These are phyloP conservation scores for Cancer borealis DNA, from an alignment of 2,888 invertebrate species.

Conservation along the genomic window DNA sequence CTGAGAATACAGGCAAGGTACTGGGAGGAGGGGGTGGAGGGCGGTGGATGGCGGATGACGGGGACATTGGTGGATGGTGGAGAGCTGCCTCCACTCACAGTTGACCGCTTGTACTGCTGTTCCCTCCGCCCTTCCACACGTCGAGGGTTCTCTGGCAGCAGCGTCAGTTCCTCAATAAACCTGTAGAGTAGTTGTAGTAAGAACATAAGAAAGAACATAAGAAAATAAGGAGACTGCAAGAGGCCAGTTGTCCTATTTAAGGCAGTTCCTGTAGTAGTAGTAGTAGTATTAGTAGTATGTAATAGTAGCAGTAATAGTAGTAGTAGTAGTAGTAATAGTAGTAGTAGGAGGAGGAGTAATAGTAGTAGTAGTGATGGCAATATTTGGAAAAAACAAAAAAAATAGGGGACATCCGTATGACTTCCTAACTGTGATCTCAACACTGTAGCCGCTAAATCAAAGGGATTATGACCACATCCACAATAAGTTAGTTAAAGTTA, in stretches of 20 bases:
- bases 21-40: slow-evolving; percentile 46
- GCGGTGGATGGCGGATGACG: neutral
- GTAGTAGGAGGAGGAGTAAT: too few species aligned
- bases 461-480: too few species aligned
- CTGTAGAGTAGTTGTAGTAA: slow-evolving; percentile 21
- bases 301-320: neutral
- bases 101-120: slow-evolving; percentile 64
- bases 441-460: too few species aligned
- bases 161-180: slow-evolving; percentile 71
- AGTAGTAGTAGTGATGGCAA: too few species aligned
- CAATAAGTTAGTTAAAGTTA: too few species aligned
- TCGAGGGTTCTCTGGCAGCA: slow-evolving; percentile 57
- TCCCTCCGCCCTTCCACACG: slow-evolving; percentile 68
- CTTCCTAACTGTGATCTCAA: too few species aligned
- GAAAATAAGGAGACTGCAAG: too few species aligned
- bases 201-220: too few species aligned
- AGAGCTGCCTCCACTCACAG: neutral
- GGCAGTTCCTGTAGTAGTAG: neutral
- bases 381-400: too few species aligned
- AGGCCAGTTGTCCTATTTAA: too few species aligned
- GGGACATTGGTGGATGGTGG: neutral
- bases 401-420: too few species aligned
- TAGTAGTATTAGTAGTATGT: too few species aligned
- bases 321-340: slow-evolving; percentile 15
- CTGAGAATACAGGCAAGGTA: slow-evolving; percentile 79